Evolutionary conservation across 2,797 vertebrate genomes (phyloP), one percentile per base, ranked within the genome.

Genomic region (Bufotes viridis): DNA sequence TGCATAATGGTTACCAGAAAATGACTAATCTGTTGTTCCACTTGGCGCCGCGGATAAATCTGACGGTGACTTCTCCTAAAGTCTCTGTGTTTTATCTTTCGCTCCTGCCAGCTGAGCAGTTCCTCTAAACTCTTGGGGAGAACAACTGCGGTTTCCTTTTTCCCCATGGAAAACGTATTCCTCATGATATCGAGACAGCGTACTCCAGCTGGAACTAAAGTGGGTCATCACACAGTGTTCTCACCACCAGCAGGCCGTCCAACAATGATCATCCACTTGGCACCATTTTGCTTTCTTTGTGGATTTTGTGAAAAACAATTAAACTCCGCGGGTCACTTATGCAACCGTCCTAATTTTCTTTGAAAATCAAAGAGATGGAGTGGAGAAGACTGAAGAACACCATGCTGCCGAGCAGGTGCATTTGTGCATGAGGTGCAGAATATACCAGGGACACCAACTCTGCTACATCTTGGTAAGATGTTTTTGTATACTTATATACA

Each of bases 151-250:
- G 26, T 81, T 80, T 72, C 67, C 7, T 61, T 51, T 70, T 78
- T 78, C 86, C 70, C 86, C 13, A 7, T 78, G 60, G 81, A 80
- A 15, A 42, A 42, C 34, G 69, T 65, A 61, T 63, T 65, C 24
- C 69, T 42, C 80, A 76, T 63, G 60, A 87, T 76, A 78, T 49
- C 55, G 15, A 51, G 60, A 7, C 79, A 63, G 58, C 14, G 49
- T 18, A 34, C 58, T 75, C 58, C 70, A 63, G 42, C 70, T 51
- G 86, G 26, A 75, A 58, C 42, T 78, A 78, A 87, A 87, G 65
- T 83, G 86, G 86, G 86, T 83, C 86, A 87, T 83, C 51, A 24
- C 13, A 34, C 12, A 26, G 29, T 55, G 61, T 42, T 76, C 72
- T 49, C 26, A 17, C 20, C 72, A 87, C 75, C 22, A 22, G 65